Evolutionary conservation across 2,797 vertebrate species (phyloP).

Genomic region (Bothrops alternatus): DNA sequence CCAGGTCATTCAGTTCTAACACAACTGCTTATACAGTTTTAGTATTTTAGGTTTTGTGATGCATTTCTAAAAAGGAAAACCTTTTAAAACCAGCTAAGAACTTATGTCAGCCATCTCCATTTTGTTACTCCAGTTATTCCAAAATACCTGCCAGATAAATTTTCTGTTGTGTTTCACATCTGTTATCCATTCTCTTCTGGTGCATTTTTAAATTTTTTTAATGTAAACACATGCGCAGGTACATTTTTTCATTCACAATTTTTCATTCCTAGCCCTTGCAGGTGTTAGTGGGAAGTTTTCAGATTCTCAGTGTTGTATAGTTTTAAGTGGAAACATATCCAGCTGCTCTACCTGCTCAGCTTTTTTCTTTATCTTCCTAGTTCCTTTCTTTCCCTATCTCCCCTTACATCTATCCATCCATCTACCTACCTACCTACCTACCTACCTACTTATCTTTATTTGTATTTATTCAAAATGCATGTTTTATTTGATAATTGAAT

Average conservation of each 20-base stretch:
- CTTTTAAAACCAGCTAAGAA: not conserved
- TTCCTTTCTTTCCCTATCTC: not conserved
- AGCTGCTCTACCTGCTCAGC: not conserved
- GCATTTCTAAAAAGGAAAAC: not conserved
- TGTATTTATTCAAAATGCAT: not conserved
- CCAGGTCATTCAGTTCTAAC: not conserved
- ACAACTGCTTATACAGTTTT: not conserved
- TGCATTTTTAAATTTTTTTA: not conserved
- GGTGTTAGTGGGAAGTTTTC: not conserved
- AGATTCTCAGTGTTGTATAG: not conserved
- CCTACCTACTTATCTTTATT: not conserved
- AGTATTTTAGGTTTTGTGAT: not conserved
- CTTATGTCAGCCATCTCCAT: not conserved
- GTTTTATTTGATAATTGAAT: not conserved
- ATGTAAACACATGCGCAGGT: not conserved
- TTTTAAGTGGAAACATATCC: not conserved
- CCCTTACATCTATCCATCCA: not conserved
- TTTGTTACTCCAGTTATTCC: not conserved
- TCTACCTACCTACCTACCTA: no score
- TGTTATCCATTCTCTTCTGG: not conserved
- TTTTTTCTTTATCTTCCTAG: not conserved
- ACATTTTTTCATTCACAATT: not conserved
- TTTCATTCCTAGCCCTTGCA: not conserved
- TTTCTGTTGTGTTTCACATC: not conserved
- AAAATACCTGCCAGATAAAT: not conserved